Conservation (phyloP, 37 sponge, comb jelly and placozoan species). For the Dysidea cf. avara region DNA sequence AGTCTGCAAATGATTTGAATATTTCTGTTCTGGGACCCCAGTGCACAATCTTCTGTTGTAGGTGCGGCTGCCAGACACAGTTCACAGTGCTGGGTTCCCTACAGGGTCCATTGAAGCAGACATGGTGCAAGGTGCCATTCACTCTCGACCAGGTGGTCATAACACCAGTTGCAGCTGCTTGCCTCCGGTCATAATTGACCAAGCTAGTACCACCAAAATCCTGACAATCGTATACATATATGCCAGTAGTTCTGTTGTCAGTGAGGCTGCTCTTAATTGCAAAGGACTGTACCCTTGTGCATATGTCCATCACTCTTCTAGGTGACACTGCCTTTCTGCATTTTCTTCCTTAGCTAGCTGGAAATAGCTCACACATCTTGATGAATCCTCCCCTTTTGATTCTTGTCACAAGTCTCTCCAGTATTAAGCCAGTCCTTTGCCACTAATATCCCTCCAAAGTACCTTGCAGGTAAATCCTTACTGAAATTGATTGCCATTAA, state of each 20-base stretch:
- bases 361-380: conserved; percentile 10
- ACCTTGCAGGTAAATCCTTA: background rate
- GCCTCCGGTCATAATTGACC: background rate
- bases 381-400: background rate
- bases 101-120: no score
- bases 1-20: background rate
- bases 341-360: background rate
- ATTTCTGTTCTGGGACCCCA: no score
- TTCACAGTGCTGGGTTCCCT: no score
- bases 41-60: no score
- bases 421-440: background rate
- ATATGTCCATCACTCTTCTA: background rate
- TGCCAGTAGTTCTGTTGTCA: no score
- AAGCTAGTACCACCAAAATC: background rate
- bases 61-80: no score
- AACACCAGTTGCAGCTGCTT: no score
- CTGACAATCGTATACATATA: background rate
- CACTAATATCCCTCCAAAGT: background rate
- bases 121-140: no score
- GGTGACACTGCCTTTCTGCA: background rate
- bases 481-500: no score
- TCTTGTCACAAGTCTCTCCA: background rate
- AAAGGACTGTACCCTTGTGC: conserved; percentile 2
- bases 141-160: no score
- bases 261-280: no score